phyloP scores from a whole-genome alignment of 2,797 vertebrate genomes.

The Aeoliscus strigatus region DNA sequence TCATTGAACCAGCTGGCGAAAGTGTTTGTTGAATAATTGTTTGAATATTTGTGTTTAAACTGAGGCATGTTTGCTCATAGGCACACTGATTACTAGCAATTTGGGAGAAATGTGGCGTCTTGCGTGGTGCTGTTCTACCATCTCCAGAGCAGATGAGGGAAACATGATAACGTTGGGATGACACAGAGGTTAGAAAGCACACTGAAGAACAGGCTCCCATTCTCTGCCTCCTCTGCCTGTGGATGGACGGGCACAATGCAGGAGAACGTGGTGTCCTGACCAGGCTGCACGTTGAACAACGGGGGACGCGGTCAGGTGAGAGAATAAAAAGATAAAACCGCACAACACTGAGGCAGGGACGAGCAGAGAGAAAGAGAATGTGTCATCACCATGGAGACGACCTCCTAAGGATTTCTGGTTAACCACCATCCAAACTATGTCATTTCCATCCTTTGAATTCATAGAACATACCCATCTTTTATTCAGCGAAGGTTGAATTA shows the following conservation, averaged over 20 bases:
- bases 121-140: too few species aligned
- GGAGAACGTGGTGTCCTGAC: conserved; percentile 19
- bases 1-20: too few species aligned
- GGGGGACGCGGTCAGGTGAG: conserved; percentile 17
- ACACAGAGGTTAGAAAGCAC: conserved; percentile 20
- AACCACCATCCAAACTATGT: background rate
- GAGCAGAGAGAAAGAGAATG: conserved; percentile 13
- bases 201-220: conserved; percentile 32
- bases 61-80: too few species aligned
- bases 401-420: conserved; percentile 23
- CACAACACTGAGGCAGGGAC: conserved; percentile 2
- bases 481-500: too few species aligned
- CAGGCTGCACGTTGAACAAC: conserved; percentile 24
- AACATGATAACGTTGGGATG: too few species aligned
- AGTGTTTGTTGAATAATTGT: too few species aligned
- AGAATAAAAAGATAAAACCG: conserved; percentile 28
- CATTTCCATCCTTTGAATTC: conserved; percentile 15
- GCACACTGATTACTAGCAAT: too few species aligned
- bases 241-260: conserved; percentile 18
- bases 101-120: too few species aligned
- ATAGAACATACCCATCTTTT: too few species aligned
- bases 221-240: conserved; percentile 12
- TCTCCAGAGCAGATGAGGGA: too few species aligned
- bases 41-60: too few species aligned
- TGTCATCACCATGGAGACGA: conserved; percentile 40